phyloP scores from a whole-genome alignment of 2,113 vertebrate species.

The Chloropsis hardwickii region DNA sequence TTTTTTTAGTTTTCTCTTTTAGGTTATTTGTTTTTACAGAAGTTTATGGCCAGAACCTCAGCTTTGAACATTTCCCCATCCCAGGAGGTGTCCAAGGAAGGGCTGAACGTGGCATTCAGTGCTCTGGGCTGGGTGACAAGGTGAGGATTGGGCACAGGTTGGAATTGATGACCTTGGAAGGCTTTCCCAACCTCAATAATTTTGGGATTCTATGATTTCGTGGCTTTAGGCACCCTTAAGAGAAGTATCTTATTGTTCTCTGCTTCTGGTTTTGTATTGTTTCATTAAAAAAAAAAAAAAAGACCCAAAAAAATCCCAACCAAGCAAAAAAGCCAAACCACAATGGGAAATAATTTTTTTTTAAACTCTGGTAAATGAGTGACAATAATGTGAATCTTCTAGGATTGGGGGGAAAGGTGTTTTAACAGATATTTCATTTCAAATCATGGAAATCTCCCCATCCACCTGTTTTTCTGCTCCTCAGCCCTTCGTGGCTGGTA shows the following conservation, averaged over 20 bases:
- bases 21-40: neutral
- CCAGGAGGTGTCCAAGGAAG: neutral
- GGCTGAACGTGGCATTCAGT: neutral
- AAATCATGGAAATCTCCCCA: neutral
- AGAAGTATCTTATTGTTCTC: neutral
- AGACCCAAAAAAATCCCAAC: neutral
- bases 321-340: neutral
- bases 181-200: neutral
- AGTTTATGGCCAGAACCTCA: neutral
- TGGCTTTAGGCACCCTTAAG: neutral
- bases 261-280: neutral
- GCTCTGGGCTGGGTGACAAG: neutral
- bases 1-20: neutral
- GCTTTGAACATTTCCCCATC: neutral
- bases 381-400: rapidly evolving
- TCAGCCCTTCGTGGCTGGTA: neutral
- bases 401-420: neutral
- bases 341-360: neutral
- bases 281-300: neutral
- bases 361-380: neutral
- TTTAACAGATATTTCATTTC: neutral
- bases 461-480: neutral
- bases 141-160: neutral
- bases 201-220: neutral
- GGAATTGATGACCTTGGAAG: neutral